Conservation (phyloP, 2,113 vertebrate genomes). For the Phrynosoma blainvillii region DNA sequence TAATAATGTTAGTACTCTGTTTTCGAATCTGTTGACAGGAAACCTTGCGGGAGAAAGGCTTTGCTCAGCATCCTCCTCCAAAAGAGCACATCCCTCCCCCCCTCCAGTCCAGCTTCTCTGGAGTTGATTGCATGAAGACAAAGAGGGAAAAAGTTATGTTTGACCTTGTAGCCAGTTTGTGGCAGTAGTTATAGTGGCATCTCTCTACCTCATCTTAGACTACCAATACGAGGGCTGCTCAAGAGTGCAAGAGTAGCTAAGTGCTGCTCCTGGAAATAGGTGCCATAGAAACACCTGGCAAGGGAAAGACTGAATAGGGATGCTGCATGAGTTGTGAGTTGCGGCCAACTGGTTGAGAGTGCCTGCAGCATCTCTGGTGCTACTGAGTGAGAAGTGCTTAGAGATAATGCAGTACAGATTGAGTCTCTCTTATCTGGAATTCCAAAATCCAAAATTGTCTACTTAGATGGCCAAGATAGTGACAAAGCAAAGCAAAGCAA, state of each 20-base stretch:
- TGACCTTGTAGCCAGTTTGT: background rate
- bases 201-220: background rate
- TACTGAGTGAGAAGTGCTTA: no score
- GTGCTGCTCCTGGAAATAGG: no score
- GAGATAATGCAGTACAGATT: no score
- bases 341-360: background rate
- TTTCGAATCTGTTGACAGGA: background rate
- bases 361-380: background rate
- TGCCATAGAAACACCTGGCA: background rate
- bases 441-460: no score
- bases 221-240: background rate
- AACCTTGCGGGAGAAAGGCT: background rate
- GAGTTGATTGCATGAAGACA: background rate
- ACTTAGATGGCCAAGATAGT: no score
- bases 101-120: background rate
- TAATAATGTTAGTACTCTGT: background rate
- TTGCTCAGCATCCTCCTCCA: background rate
- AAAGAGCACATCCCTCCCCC: background rate
- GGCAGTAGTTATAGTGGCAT: background rate
- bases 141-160: background rate
- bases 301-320: background rate
- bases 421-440: no score
- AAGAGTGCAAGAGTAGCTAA: background rate
- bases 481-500: no score
- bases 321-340: background rate